phyloP scores from a whole-genome alignment of 2,113 vertebrate species.

The Microcebus lehilahytsara region DNA sequence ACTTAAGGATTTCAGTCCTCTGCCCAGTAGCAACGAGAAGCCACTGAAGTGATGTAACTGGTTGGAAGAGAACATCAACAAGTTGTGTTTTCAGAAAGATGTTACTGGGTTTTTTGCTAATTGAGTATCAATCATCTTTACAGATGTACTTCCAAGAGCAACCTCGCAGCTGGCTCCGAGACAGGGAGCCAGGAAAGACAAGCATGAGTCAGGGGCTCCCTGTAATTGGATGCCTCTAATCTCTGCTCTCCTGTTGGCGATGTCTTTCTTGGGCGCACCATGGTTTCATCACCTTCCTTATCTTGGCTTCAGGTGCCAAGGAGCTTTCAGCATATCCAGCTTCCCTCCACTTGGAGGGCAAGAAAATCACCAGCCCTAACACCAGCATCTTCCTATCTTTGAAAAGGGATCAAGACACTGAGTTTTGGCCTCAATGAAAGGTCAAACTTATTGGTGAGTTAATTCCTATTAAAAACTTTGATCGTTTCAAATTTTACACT shows the following conservation, averaged over 20 bases:
- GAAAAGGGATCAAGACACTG: neutral
- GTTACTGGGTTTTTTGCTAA: conserved; percentile 22
- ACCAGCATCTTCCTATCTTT: neutral
- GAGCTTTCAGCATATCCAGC: neutral
- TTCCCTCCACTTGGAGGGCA: neutral
- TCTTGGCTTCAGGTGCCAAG: conserved; percentile 44
- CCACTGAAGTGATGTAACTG: neutral
- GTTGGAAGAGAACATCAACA: neutral
- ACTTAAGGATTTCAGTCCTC: neutral
- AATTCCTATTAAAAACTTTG: conserved; percentile 37
- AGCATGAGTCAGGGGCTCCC: neutral
- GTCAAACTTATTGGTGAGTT: neutral
- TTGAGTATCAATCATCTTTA: conserved; percentile 22
- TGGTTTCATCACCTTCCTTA: conserved; percentile 46
- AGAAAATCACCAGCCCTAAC: neutral
- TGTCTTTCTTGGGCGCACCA: neutral
- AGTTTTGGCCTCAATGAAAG: neutral
- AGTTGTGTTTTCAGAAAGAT: conserved; percentile 34
- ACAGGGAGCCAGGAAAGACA: neutral
- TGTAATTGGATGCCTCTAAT: neutral
- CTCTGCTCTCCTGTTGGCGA: neutral
- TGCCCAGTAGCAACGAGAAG: neutral
- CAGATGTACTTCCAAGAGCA: conserved; percentile 16
- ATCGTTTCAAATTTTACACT: neutral
- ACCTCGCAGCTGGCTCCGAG: neutral